These are phyloP conservation scores for Ciconia maguari DNA, from an alignment of 2,113 vertebrate genomes.

Conservation along the genomic window DNA sequence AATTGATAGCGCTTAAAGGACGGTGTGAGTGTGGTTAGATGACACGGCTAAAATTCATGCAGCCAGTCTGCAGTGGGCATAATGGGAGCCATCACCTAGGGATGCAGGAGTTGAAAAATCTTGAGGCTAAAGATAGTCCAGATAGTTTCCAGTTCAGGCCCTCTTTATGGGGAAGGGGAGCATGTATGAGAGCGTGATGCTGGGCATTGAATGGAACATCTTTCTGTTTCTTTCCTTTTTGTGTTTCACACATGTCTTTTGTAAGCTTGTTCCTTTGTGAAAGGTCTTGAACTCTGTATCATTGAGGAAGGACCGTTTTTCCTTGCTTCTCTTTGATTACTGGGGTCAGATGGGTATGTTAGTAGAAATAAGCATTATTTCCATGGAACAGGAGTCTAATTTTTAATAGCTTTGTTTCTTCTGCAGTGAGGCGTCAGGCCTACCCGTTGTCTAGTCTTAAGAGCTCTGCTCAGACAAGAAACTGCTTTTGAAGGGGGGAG, in stretches of 20 bases:
- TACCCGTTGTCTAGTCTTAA: not conserved
- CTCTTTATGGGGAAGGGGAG: not conserved
- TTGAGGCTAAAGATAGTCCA: not conserved
- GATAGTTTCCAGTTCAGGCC: not conserved
- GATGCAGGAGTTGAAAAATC: not conserved
- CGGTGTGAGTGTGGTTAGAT: not conserved
- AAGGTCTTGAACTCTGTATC: not conserved
- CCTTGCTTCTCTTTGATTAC: not conserved
- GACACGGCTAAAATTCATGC: conserved; percentile 27
- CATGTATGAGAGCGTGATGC: fast-evolving
- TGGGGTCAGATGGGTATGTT: fast-evolving
- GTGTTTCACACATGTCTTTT: not conserved
- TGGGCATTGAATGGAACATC: fast-evolving
- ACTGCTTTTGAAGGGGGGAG: not conserved
- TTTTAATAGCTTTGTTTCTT: not conserved
- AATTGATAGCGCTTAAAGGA: not conserved
- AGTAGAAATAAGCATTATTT: not conserved
- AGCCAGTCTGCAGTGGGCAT: not conserved
- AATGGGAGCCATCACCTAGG: not conserved
- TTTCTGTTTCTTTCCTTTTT: not conserved
- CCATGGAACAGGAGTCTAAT: not conserved
- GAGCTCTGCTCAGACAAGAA: not conserved
- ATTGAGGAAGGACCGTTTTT: not conserved
- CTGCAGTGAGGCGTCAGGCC: not conserved
- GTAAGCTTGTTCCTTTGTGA: not conserved